Conservation (phyloP, 2,113 vertebrate genomes). For the Clupea harengus region DNA sequence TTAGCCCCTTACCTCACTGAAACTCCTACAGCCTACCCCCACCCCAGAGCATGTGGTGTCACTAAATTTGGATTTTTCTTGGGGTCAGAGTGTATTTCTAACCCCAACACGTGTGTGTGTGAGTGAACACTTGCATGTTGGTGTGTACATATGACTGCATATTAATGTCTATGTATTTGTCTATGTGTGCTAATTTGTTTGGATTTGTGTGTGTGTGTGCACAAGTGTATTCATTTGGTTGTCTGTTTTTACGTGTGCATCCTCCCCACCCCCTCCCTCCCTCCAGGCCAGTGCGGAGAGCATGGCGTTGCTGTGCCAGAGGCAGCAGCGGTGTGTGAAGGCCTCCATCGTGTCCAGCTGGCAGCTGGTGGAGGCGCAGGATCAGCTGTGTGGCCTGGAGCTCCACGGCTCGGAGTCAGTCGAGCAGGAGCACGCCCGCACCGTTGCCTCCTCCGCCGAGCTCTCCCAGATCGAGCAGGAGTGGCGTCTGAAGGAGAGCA, state of each 20-base stretch:
- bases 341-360: slow-evolving; percentile 88
- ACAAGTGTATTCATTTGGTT: neutral
- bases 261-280: neutral
- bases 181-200: neutral
- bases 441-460: slow-evolving; percentile 76
- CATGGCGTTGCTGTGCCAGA: slow-evolving; percentile 84
- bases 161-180: neutral
- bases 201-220: neutral
- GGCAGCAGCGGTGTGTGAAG: slow-evolving; percentile 85
- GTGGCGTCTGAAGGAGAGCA: slow-evolving; percentile 92
- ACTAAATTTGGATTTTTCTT: neutral
- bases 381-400: slow-evolving; percentile 85
- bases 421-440: slow-evolving; percentile 87
- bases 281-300: slow-evolving; percentile 72
- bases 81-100: neutral
- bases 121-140: neutral
- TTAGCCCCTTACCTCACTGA: neutral
- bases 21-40: neutral
- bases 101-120: neutral
- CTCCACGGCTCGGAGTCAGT: slow-evolving; percentile 90
- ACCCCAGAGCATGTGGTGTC: neutral
- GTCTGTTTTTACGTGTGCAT: neutral
- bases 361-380: slow-evolving; percentile 94
- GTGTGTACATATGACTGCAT: no score
- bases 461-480: slow-evolving; percentile 85